These are phyloP conservation scores for Watsonalla cultraria DNA, from an alignment of 2,888 invertebrate species.

Conservation along the genomic window DNA sequence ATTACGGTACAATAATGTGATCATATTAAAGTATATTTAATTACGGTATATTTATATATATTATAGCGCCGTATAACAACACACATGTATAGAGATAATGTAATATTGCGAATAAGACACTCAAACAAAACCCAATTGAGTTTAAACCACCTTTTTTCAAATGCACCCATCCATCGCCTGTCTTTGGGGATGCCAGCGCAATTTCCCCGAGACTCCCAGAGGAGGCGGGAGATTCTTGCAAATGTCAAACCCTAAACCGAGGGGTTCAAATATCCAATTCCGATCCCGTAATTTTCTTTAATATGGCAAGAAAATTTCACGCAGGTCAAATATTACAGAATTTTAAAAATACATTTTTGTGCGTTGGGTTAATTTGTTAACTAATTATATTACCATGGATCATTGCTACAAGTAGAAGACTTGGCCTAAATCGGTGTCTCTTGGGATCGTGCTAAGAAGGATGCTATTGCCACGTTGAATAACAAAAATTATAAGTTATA, in stretches of 20 bases:
- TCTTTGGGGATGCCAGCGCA: slow-evolving; percentile 13
- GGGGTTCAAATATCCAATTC: slow-evolving; percentile 9
- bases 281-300: background rate
- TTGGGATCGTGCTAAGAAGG: too few species aligned
- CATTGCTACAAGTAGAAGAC: too few species aligned
- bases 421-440: too few species aligned
- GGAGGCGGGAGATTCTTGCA: slow-evolving; percentile 30
- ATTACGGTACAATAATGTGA: too few species aligned
- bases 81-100: background rate
- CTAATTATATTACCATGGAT: too few species aligned
- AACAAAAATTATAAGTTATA: too few species aligned
- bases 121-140: background rate
- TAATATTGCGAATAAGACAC: background rate
- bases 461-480: too few species aligned
- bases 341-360: background rate
- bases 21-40: too few species aligned
- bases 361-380: too few species aligned
- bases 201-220: slow-evolving; percentile 16
- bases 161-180: slow-evolving; percentile 19
- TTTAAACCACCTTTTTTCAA: slow-evolving; percentile 11
- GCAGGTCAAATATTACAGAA: background rate
- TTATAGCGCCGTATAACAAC: too few species aligned
- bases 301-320: background rate
- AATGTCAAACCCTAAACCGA: slow-evolving; percentile 23
- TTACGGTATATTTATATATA: too few species aligned